These are phyloP conservation scores for Aspidapion aeneum DNA, from an alignment of 2,888 invertebrate genomes.

Conservation along the genomic window DNA sequence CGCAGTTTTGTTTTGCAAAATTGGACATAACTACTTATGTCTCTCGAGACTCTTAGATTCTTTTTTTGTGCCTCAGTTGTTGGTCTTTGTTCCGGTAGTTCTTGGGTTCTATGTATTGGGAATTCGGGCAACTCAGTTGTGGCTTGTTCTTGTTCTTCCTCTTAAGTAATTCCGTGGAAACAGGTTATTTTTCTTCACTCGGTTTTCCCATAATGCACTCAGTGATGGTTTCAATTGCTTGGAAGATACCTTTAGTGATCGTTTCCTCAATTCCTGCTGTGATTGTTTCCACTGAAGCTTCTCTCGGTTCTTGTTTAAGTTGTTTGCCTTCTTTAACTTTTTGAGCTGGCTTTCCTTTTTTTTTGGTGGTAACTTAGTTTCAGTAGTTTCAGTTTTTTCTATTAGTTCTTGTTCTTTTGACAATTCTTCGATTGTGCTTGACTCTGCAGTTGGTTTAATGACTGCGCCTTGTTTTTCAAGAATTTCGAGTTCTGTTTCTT, in stretches of 20 bases:
- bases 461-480: constrained; percentile 14
- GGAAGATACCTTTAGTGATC: constrained; percentile 26
- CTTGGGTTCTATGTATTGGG: constrained; percentile 5
- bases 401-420: constrained; percentile 4
- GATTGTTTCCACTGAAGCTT: constrained; percentile 28
- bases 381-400: constrained; percentile 9
- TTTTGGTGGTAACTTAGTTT: constrained; percentile 3
- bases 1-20: too few relatives aligned
- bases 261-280: constrained; percentile 29
- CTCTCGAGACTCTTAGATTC: constrained; percentile 2
- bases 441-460: constrained; percentile 47
- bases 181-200: constrained; percentile 17
- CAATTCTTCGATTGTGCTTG: constrained; percentile 3
- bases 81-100: constrained; percentile 9
- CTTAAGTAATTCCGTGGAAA: constrained; percentile 5
- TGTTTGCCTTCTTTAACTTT: constrained; percentile 9
- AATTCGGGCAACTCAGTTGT: constrained; percentile 10
- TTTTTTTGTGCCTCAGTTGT: background rate
- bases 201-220: constrained; percentile 11
- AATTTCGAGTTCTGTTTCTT: constrained; percentile 5
- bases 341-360: background rate
- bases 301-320: constrained; percentile 17
- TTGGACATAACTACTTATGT: too few relatives aligned
- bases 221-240: constrained; percentile 26
- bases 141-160: constrained; percentile 1